Conservation (phyloP, 1,140 invertebrate species). For the Cyrtorhinus lividipennis region DNA sequence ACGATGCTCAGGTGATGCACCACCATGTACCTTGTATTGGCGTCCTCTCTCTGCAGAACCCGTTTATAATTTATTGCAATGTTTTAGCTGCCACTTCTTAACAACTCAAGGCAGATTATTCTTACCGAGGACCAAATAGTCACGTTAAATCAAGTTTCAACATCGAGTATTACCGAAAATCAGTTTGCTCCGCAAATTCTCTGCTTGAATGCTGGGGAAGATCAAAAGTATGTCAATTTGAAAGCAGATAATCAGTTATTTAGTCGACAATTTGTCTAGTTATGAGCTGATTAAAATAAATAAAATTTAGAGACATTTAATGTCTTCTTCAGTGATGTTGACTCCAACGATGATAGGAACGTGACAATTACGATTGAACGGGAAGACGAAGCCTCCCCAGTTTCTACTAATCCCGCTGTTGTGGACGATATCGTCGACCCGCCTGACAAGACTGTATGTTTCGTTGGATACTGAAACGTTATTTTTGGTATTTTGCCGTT, state of each 20-base stretch:
- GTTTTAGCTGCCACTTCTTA: not conserved
- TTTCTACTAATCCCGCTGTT: not conserved
- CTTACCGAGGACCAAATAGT: not conserved
- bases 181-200: not conserved
- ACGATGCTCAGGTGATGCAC: not conserved
- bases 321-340: too few relatives aligned
- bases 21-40: not conserved
- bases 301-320: too few relatives aligned
- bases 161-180: not conserved
- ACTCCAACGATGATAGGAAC: too few relatives aligned
- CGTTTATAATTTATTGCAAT: not conserved
- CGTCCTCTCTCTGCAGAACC: not conserved
- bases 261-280: too few relatives aligned
- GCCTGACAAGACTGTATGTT: slow-evolving; percentile 14
- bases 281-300: too few relatives aligned
- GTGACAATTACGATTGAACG: not conserved
- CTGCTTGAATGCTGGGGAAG: not conserved
- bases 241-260: too few relatives aligned
- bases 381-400: not conserved
- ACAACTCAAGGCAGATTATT: not conserved
- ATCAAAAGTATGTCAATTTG: not conserved
- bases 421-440: slow-evolving; percentile 5
- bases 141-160: not conserved
- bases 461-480: too few relatives aligned
- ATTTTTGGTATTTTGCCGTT: too few relatives aligned